Evolutionary conservation across 2,113 vertebrate species (phyloP).

Genomic region (Corythornis vintsioides): DNA sequence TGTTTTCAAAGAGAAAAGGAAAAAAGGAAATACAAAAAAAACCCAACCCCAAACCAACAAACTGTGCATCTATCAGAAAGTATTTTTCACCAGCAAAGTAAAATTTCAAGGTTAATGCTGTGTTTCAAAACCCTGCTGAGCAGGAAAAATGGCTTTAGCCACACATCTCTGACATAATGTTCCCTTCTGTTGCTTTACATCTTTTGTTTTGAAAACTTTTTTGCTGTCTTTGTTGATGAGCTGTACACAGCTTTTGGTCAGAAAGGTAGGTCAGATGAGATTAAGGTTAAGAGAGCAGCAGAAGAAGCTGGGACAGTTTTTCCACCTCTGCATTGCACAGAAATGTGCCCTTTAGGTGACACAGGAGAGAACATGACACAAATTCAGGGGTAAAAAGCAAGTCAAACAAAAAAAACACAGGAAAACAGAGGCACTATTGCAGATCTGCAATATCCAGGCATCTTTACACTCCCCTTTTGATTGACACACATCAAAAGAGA

Average conservation of each 20-base stretch:
- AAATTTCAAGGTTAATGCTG: background rate
- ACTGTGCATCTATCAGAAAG: background rate
- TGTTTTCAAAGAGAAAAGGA: background rate
- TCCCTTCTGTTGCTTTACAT: background rate
- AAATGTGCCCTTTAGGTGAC: background rate
- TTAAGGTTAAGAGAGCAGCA: background rate
- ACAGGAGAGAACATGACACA: background rate
- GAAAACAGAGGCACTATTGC: background rate
- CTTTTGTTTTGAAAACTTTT: background rate
- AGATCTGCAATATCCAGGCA: background rate
- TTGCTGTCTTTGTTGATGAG: background rate
- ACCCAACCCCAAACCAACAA: background rate
- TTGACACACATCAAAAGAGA: background rate
- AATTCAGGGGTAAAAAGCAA: background rate
- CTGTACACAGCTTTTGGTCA: background rate
- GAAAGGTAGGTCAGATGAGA: background rate
- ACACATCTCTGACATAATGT: background rate
- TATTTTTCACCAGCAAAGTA: background rate
- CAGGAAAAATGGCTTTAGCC: background rate
- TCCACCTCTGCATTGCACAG: background rate
- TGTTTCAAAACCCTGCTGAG: background rate
- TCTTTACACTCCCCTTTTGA: background rate
- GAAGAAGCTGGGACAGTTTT: background rate
- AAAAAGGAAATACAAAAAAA: too few relatives aligned
- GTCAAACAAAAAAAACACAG: too few relatives aligned